phyloP scores from a whole-genome alignment of 2,888 invertebrate genomes.

The Drosophila pegasa region DNA sequence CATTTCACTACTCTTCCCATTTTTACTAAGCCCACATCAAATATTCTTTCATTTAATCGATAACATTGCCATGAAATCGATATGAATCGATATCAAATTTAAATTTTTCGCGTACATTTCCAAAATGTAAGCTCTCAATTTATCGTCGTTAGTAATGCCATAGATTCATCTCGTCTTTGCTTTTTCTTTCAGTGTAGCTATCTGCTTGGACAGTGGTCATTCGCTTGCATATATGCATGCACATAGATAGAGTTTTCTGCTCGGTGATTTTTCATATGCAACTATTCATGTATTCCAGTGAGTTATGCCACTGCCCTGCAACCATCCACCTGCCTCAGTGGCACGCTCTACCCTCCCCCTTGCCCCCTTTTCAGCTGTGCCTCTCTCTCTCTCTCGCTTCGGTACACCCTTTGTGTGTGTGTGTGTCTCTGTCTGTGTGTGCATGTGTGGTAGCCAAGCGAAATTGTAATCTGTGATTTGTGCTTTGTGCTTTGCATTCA shows the following conservation, averaged over 20 bases:
- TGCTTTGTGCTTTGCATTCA: slow-evolving; percentile 55
- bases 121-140: too few relatives aligned
- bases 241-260: slow-evolving; percentile 64
- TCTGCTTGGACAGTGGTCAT: slow-evolving; percentile 45
- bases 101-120: too few relatives aligned
- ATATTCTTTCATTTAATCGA: too few relatives aligned
- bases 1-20: too few relatives aligned
- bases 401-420: slow-evolving; percentile 9
- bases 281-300: slow-evolving; percentile 64
- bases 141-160: too few relatives aligned
- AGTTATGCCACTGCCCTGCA: slow-evolving; percentile 50
- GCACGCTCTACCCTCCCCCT: not conserved
- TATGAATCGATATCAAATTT: too few relatives aligned
- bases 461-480: slow-evolving; percentile 65
- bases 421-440: slow-evolving; percentile 30
- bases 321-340: slow-evolving; percentile 11
- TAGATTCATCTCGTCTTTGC: not conserved
- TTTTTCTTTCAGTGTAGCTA: slow-evolving; percentile 34
- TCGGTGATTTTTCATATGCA: slow-evolving; percentile 68
- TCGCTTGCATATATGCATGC: slow-evolving; percentile 49
- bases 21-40: too few relatives aligned
- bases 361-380: not conserved
- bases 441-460: slow-evolving; percentile 38
- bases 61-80: too few relatives aligned
- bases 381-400: slow-evolving; percentile 9